Conservation (phyloP, 92 coral and sea anemone genomes). For the Actinostola sp. region DNA sequence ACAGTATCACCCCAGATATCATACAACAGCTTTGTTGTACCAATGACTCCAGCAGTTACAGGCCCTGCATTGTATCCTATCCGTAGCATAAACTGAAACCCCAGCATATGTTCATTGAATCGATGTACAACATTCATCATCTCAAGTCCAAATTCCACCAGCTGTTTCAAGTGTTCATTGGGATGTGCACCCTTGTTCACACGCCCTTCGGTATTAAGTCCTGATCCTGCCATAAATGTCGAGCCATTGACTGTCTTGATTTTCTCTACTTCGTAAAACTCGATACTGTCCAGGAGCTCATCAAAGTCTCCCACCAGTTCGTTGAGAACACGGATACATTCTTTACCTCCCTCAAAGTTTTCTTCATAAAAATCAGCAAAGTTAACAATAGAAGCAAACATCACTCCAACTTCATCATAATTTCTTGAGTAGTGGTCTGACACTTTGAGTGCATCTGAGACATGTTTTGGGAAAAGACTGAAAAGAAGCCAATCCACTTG, state of each 20-base stretch:
- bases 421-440: constrained; percentile 95
- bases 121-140: constrained; percentile 91
- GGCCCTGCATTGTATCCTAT: constrained; percentile 98
- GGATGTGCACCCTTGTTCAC: constrained; percentile 62
- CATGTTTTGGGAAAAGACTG: constrained; percentile 96
- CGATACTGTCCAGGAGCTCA: constrained; percentile 79
- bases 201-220: constrained; percentile 86
- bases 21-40: constrained; percentile 91
- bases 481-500: constrained; percentile 94
- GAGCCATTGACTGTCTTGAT: constrained; percentile 99
- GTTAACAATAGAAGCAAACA: constrained; percentile 98
- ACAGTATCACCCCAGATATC: constrained; percentile 99
- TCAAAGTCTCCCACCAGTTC: constrained; percentile 99
- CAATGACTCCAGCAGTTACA: constrained; percentile 98
- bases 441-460: constrained; percentile 78
- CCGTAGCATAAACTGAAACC: constrained; percentile 89
- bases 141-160: constrained; percentile 90
- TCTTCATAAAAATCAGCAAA: constrained; percentile 98
- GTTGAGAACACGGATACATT: constrained; percentile 93
- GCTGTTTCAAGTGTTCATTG: constrained; percentile 87
- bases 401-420: constrained; percentile 93
- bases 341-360: constrained; percentile 99
- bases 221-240: constrained; percentile 99
- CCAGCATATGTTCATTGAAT: constrained; percentile 96
- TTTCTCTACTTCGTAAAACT: constrained; percentile 93